Evolutionary conservation across 2,888 invertebrate species (phyloP), one percentile per base, ranked within the genome.

Genomic region (Taphrorychus bicolor): DNA sequence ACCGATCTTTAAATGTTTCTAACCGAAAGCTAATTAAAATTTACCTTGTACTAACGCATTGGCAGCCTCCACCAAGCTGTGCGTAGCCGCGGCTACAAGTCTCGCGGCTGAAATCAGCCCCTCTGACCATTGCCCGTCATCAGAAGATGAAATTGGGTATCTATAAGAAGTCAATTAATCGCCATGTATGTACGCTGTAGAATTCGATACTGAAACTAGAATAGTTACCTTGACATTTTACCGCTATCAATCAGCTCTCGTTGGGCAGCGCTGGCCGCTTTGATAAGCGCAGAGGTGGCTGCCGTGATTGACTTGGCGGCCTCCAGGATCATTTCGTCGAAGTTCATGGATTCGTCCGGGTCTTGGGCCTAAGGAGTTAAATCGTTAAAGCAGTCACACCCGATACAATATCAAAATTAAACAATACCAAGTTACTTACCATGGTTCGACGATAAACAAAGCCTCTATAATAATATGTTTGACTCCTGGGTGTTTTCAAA

Each of bases 291-390:
- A 0, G 98, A 96, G 0, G 98, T 98, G 0, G 99, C 99, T 0
- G 95, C 92, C 73, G 98, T 95, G 75, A 99, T 98, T 1, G 95
- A 95, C 84, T 97, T 97, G 42, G 98, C 98, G 0, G 98, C 98
- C 80, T 97, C 97, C 76, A 99, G 83, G 75, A 99, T 99, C 92
- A 98, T 97, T 84, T 98, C 98, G 81, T 99, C 99, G 82, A 99
- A 99, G 85, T 97, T 97, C 83, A 98, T 87, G 72, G 90, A 93
- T 81, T 97, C 96, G 79, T 97, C 96, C 3, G 94, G 88, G 82
- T 93, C 93, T 93, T 96, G 83, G 5, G 83, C 78, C 79, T 81
- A 68, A 48, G 23, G 48, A n/a, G 40, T 53, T 21, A 21, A 18
- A 9, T 45, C 5, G 14, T 32, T 32, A 3, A 32, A 32, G 32